Base-by-base conservation (phyloP, 2,888 invertebrate species). In the Acanthosoma haemorrhoidale region DNA sequence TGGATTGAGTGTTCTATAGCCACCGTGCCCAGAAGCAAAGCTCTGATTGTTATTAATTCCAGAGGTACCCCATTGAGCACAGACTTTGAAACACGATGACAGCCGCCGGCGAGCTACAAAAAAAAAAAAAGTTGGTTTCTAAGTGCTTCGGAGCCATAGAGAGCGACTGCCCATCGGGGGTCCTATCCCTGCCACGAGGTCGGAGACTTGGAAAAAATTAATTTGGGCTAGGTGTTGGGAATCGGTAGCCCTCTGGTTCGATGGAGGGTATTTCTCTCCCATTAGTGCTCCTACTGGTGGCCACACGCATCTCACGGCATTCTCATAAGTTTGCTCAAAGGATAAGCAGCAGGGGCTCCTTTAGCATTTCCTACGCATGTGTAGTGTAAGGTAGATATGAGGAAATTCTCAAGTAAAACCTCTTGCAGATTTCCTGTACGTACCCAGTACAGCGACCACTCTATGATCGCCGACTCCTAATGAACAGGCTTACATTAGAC, bases 191-290 rank as follows among this genome's bases (percentile, higher is more conserved):
- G 21, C 51, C 25, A 25, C 51, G 51, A 25, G 11, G 13, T 51
- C 51, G 21, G 25, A 51, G 21, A 51, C 21, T n/a, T 25, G 21
- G 21, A 51, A 51, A 51, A 51, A 51, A 51, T 25, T 51, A 51
- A 51, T 51, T 51, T 51, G 51, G 25, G 51, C 25, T 51, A 51
- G 51, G 51, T 51, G 51, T 51, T 51, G 51, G 16, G 51, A 51
- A 51, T 51, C 51, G 25, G 51, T 25, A 51, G 29, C 38, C 36
- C 15, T 63, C 63, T 39, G n/a, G 1, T 5, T 63, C 16, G 5
- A 13, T 13, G n/a, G n/a, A n/a, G n/a, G n/a, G n/a, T 29, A 38
- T 39, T 36, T 63, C 25, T 18, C 21, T 21, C 18, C 3, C 9
- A 6, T 61, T 21, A 11, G 36, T 29, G 38, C 16, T 32, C 39